Evolutionary conservation across 2,113 vertebrate species (phyloP).

Genomic region (Macrotis lagotis): DNA sequence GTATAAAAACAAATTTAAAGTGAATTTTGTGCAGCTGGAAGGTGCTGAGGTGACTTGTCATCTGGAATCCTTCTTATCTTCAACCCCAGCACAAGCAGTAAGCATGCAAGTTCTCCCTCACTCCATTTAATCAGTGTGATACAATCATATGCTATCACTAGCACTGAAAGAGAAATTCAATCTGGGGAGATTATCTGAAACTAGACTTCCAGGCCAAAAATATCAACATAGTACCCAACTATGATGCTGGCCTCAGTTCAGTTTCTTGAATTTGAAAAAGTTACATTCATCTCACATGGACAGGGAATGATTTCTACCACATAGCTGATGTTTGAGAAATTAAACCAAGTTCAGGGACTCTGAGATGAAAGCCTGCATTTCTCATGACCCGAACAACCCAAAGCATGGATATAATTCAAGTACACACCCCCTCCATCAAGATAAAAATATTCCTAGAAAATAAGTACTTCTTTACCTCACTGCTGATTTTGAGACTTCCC

Average conservation of each 20-base stretch:
- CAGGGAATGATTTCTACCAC: background rate
- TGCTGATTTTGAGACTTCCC: background rate
- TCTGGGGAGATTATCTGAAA: constrained; percentile 3
- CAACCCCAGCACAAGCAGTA: background rate
- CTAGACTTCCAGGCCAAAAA: constrained; percentile 29
- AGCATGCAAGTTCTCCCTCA: constrained; percentile 38
- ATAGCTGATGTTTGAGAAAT: background rate
- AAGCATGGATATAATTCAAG: background rate
- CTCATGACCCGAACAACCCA: background rate
- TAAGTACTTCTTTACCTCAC: constrained; percentile 22
- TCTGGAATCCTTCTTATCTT: constrained; percentile 15
- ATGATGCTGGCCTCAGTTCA: constrained; percentile 31
- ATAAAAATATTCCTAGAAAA: background rate
- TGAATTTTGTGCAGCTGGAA: constrained; percentile 56
- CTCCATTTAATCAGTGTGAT: background rate
- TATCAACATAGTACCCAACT: constrained; percentile 45
- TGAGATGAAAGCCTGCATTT: background rate
- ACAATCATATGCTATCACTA: constrained; percentile 38
- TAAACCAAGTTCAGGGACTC: background rate
- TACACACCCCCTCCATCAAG: background rate
- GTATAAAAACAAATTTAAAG: constrained; percentile 22
- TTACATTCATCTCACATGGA: background rate
- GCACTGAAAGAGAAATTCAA: background rate
- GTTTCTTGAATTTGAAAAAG: constrained; percentile 1
- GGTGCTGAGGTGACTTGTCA: constrained; percentile 24